A percentile compares a stretch with the other conserved stretches of the same genome.
Evolutionary conservation across 2,888 invertebrate genomes (phyloP).

Genomic region (Aphodius sticticus): DNA sequence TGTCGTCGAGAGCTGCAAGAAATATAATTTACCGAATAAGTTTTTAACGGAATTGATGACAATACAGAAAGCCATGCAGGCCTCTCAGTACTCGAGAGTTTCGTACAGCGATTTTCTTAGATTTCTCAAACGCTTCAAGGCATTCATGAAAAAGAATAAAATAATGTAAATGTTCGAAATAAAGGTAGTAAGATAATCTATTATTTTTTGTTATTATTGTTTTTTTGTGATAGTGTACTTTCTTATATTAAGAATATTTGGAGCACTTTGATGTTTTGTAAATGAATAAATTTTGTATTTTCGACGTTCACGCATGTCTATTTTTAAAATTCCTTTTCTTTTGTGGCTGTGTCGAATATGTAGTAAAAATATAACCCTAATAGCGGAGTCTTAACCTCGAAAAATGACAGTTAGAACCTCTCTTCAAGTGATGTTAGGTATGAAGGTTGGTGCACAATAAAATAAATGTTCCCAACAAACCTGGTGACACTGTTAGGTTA

Average conservation of each 20-base stretch:
- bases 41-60: conserved; percentile 16
- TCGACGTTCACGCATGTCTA: neutral
- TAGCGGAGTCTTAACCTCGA: too few species aligned
- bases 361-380: too few species aligned
- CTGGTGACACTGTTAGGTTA: too few species aligned
- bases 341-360: too few species aligned
- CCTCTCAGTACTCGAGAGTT: conserved; percentile 14
- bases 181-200: neutral
- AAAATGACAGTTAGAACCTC: too few species aligned
- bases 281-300: neutral
- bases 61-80: conserved; percentile 19
- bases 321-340: too few species aligned
- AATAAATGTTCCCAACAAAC: too few species aligned
- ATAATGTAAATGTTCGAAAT: neutral
- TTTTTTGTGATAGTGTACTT: neutral
- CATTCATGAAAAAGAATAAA: conserved; percentile 18
- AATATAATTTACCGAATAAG: conserved; percentile 22
- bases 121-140: conserved; percentile 10
- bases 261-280: neutral
- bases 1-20: conserved; percentile 18
- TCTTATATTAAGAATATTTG: neutral
- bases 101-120: conserved; percentile 13
- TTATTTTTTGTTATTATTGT: neutral
- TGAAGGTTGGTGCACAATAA: too few species aligned
- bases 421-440: too few species aligned